Conservation (phyloP, 2,113 vertebrate genomes). For the Halcyon senegalensis region DNA sequence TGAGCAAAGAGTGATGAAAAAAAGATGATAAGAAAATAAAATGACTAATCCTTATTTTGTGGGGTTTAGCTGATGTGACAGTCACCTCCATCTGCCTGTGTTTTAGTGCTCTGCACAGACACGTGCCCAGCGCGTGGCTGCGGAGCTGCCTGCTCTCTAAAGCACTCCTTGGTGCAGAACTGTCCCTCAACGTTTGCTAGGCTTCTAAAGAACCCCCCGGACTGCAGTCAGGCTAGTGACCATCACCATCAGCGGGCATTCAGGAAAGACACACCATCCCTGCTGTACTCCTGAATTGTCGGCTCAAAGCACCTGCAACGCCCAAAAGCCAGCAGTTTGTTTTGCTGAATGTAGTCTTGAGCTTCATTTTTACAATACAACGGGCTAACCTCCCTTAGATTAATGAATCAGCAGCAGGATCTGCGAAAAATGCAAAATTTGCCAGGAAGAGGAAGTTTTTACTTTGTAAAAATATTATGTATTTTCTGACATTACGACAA, state of each 20-base stretch:
- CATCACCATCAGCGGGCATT: neutral
- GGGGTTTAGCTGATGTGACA: slow-evolving; percentile 18
- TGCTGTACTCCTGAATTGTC: neutral
- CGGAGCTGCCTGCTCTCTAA: neutral
- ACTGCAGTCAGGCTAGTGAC: neutral
- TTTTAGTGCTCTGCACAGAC: neutral
- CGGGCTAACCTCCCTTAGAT: neutral
- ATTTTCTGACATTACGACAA: neutral
- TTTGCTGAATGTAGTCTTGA: neutral
- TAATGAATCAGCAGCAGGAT: neutral
- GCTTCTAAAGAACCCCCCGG: neutral
- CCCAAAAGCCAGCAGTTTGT: neutral
- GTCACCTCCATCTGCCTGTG: neutral
- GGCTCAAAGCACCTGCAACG: neutral
- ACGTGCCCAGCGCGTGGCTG: neutral
- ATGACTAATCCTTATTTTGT: neutral
- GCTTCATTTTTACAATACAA: neutral
- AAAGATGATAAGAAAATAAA: neutral
- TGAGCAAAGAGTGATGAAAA: neutral
- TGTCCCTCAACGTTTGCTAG: neutral
- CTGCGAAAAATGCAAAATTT: neutral
- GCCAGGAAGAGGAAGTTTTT: neutral
- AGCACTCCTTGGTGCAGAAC: neutral
- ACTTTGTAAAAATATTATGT: neutral
- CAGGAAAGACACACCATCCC: neutral